These are phyloP conservation scores for Thereva unica DNA, from an alignment of 2,888 invertebrate species.

Conservation along the genomic window DNA sequence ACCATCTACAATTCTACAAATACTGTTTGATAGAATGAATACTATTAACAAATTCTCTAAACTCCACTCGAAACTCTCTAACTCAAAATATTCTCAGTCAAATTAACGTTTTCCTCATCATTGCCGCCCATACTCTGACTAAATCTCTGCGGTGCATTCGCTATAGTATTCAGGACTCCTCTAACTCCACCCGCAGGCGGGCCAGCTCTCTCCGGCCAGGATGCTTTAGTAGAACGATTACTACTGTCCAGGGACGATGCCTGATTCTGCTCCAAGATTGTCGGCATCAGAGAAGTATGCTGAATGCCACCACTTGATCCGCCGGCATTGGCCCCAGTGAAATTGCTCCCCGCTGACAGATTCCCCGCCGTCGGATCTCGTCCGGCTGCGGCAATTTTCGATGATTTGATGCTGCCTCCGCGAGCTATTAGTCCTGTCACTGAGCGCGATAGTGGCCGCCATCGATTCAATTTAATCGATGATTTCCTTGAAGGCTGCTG, in stretches of 20 bases:
- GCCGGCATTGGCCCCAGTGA: constrained; percentile 34
- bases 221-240: constrained; percentile 42
- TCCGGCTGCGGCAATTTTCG: constrained; percentile 30
- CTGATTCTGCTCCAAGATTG: constrained; percentile 55
- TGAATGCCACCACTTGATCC: constrained; percentile 40
- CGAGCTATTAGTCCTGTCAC: constrained; percentile 49
- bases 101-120: constrained; percentile 54
- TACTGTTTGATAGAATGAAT: no score
- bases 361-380: constrained; percentile 38
- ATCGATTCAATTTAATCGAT: constrained; percentile 54
- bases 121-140: constrained; percentile 43
- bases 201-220: constrained; percentile 37
- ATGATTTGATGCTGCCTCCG: constrained; percentile 30
- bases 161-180: constrained; percentile 52
- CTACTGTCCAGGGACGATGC: constrained; percentile 42
- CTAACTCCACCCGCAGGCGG: constrained; percentile 45
- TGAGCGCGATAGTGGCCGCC: constrained; percentile 57
- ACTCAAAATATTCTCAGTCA: constrained; percentile 50
- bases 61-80: constrained; percentile 33
- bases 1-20: no score
- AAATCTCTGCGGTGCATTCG: constrained; percentile 49
- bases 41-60: neutral
- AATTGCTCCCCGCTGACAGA: constrained; percentile 40
- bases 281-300: constrained; percentile 53
- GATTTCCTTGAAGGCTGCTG: constrained; percentile 39